phyloP scores from a whole-genome alignment of 2,797 vertebrate genomes.

The Catostomus latipinnis region DNA sequence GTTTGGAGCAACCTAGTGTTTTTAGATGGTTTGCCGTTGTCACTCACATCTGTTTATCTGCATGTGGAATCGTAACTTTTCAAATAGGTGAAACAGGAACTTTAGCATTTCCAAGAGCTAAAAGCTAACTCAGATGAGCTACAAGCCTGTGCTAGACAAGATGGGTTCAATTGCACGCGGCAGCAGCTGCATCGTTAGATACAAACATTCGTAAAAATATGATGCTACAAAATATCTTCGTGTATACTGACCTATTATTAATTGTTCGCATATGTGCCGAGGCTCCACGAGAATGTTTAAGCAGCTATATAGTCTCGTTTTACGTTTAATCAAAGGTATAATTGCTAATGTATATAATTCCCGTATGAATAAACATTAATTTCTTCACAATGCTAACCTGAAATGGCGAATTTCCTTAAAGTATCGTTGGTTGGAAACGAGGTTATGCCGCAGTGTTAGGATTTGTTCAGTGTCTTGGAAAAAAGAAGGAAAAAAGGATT shows the following conservation, averaged over 20 bases:
- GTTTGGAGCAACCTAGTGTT: not conserved
- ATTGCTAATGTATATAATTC: not conserved
- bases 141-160: not conserved
- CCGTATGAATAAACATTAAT: not conserved
- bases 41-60: not conserved
- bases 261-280: constrained; percentile 7
- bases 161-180: too few species aligned
- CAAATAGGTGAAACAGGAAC: constrained; percentile 34
- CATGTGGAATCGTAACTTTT: not conserved
- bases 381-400: not conserved
- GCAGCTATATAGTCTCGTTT: not conserved
- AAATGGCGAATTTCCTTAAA: not conserved
- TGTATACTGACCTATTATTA: not conserved
- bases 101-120: constrained; percentile 15
- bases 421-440: not conserved
- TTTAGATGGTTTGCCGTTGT: not conserved
- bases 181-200: not conserved
- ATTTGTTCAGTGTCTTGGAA: not conserved
- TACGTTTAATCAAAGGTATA: not conserved
- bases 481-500: too few species aligned
- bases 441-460: not conserved
- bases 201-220: not conserved
- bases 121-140: constrained; percentile 29
- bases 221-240: not conserved
- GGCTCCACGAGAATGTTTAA: not conserved